phyloP scores from a whole-genome alignment of 1,140 invertebrate genomes.

The Hesperophylax magnus region DNA sequence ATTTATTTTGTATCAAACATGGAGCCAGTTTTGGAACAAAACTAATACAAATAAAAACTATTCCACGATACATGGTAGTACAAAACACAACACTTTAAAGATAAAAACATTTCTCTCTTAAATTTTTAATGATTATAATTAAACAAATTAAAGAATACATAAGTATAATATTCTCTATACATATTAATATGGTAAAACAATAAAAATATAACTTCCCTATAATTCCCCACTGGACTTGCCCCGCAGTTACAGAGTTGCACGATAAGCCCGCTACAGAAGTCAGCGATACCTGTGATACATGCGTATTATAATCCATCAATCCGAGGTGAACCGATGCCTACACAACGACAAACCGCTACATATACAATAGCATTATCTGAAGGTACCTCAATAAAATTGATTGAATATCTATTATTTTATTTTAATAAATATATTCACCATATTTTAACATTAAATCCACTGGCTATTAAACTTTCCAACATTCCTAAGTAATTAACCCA shows the following conservation, averaged over 20 bases:
- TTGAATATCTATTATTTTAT: conserved; percentile 42
- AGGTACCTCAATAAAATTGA: conserved; percentile 39
- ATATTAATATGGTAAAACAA: conserved; percentile 57
- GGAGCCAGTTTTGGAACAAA: conserved; percentile 54
- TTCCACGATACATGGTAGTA: conserved; percentile 56
- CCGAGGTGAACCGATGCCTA: conserved; percentile 13
- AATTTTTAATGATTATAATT: conserved; percentile 52
- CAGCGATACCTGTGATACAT: too few relatives aligned
- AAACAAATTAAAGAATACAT: conserved; percentile 54
- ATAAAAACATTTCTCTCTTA: conserved; percentile 57
- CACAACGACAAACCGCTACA: background rate
- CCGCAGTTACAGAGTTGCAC: background rate
- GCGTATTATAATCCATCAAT: too few relatives aligned
- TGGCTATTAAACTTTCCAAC: background rate
- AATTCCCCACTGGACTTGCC: background rate
- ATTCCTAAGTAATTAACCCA: conserved; percentile 39
- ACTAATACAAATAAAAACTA: conserved; percentile 55
- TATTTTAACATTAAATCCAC: conserved; percentile 23
- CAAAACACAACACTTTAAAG: conserved; percentile 58
- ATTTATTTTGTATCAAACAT: conserved; percentile 58
- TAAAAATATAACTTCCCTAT: conserved; percentile 46
- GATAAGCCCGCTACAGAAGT: too few relatives aligned
- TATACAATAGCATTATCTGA: conserved; percentile 24
- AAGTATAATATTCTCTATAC: conserved; percentile 49
- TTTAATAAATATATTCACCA: conserved; percentile 43